These are phyloP conservation scores for Ceriagrion tenellum DNA, from an alignment of 2,888 invertebrate species.

Conservation along the genomic window DNA sequence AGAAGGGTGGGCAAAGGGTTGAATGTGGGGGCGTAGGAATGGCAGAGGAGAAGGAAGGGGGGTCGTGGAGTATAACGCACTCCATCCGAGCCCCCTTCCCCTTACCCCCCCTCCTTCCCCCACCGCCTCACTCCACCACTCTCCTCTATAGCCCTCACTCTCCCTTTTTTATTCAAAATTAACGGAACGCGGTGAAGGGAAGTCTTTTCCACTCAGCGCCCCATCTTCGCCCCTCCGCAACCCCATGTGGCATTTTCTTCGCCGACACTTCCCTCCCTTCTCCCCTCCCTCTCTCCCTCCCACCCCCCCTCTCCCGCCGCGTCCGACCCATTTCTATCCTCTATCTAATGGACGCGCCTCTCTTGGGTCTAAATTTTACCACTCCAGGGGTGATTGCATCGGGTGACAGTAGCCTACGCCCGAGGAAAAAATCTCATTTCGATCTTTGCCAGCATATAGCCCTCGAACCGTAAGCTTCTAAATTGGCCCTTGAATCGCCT, in stretches of 20 bases:
- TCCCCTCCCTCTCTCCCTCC: background rate
- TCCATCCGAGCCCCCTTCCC: background rate
- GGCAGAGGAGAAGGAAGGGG: background rate
- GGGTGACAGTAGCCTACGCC: background rate
- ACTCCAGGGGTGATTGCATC: background rate
- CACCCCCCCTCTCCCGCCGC: no score
- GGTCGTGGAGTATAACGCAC: background rate
- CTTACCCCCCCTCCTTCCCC: background rate
- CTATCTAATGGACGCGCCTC: background rate
- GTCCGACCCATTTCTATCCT: background rate
- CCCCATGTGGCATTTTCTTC: constrained; percentile 10
- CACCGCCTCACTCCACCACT: background rate
- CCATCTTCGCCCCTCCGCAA: constrained; percentile 13
- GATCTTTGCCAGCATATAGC: background rate
- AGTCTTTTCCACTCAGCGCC: constrained; percentile 61
- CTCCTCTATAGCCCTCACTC: background rate
- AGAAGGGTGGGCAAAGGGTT: background rate
- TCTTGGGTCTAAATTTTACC: background rate
- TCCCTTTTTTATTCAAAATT: constrained; percentile 62
- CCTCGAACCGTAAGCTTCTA: background rate
- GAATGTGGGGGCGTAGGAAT: background rate
- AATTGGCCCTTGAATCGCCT: no score
- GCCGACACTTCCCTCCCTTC: background rate
- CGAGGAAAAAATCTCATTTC: background rate
- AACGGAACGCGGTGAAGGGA: constrained; percentile 68